phyloP scores from a whole-genome alignment of 1,140 invertebrate species.

The Eciton burchellii region DNA sequence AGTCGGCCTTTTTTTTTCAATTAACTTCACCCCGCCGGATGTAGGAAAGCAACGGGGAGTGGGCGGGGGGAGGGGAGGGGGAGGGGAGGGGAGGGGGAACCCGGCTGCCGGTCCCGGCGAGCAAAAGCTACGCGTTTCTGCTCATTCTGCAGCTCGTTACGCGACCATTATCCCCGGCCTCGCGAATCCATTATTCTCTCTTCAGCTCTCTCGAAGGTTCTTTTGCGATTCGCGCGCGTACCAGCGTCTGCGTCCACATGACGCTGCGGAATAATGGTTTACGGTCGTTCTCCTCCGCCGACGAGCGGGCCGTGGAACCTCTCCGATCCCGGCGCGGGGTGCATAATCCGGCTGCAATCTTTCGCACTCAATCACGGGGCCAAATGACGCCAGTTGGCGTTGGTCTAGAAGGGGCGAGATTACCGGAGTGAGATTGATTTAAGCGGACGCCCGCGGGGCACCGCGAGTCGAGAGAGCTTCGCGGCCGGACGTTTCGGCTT shows the following conservation, averaged over 20 bases:
- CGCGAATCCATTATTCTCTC: conserved; percentile 71
- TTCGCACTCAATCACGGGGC: conserved; percentile 66
- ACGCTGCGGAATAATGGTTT: conserved; percentile 70
- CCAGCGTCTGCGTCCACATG: conserved; percentile 60
- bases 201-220: conserved; percentile 55
- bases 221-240: conserved; percentile 59
- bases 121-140: conserved; percentile 53
- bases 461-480: conserved; percentile 39
- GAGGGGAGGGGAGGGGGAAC: not conserved
- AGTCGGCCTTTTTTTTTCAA: conserved; percentile 38
- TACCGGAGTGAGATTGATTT: conserved; percentile 67
- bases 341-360: conserved; percentile 69
- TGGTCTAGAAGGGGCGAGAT: conserved; percentile 55
- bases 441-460: conserved; percentile 48
- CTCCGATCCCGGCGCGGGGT: too few relatives aligned
- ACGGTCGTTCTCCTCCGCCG: conserved; percentile 47
- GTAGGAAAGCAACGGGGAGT: conserved; percentile 52
- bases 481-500: conserved; percentile 60
- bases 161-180: conserved; percentile 67
- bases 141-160: conserved; percentile 67
- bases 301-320: too few relatives aligned
- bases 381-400: conserved; percentile 70
- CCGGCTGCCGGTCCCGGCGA: conserved; percentile 7
- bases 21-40: conserved; percentile 48
- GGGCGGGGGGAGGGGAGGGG: too few relatives aligned